phyloP scores from a whole-genome alignment of 2,797 vertebrate genomes.

The Sternarchorhynchus goeldii region DNA sequence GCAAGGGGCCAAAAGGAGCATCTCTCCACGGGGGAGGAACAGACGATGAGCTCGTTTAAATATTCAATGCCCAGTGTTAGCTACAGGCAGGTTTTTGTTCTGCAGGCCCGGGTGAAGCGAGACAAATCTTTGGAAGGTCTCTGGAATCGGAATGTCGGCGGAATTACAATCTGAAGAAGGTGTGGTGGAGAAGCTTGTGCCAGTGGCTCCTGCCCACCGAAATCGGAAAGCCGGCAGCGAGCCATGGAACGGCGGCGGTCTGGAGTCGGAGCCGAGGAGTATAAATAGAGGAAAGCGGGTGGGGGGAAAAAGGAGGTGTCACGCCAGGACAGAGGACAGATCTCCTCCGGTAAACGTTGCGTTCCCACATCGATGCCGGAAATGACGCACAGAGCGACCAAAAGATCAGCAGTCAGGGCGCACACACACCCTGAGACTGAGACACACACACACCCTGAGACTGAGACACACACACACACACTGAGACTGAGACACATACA shows the following conservation, averaged over 20 bases:
- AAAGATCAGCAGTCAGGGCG: constrained; percentile 30
- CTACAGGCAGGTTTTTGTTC: constrained; percentile 52
- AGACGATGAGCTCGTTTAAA: constrained; percentile 60
- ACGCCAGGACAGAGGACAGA: constrained; percentile 23
- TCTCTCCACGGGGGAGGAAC: constrained; percentile 48
- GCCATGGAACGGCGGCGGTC: constrained; percentile 23
- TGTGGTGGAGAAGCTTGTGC: constrained; percentile 6
- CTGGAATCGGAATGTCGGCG: constrained; percentile 53
- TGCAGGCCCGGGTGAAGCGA: constrained; percentile 39
- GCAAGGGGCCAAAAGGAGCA: constrained; percentile 58
- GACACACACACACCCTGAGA: too few species aligned
- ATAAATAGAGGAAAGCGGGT: constrained; percentile 18
- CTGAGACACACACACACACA: too few species aligned
- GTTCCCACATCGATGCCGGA: constrained; percentile 3
- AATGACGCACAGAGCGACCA: constrained; percentile 19
- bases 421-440: too few species aligned
- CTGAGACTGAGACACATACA: too few species aligned
- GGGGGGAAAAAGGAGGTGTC: constrained; percentile 29
- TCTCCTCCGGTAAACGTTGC: constrained; percentile 9
- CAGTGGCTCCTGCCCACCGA: constrained; percentile 6
- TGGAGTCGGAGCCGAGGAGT: constrained; percentile 11
- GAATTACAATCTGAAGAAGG: constrained; percentile 40
- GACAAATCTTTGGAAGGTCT: constrained; percentile 52
- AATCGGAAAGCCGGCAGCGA: neutral
- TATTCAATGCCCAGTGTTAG: constrained; percentile 56